These are phyloP conservation scores for Mesocentrotus franciscanus DNA, from an alignment of 53 echinoderm and acorn worm genomes.

Conservation along the genomic window DNA sequence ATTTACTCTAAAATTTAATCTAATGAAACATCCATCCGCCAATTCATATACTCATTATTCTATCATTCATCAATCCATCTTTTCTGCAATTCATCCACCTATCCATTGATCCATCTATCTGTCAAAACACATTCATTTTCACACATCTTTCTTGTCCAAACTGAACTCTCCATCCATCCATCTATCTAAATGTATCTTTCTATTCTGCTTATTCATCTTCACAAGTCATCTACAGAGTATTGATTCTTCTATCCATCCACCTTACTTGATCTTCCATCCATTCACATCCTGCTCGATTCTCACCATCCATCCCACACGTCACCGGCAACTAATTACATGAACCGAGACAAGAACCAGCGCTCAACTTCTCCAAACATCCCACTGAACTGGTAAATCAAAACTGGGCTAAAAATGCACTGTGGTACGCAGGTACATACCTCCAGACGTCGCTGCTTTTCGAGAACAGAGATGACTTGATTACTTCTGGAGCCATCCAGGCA, in stretches of 20 bases:
- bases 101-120: not conserved
- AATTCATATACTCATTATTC: too few species aligned
- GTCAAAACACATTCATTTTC: not conserved
- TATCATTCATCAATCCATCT: not conserved
- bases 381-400: constrained; percentile 35
- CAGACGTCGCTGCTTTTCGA: constrained; percentile 98
- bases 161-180: not conserved
- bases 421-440: constrained; percentile 75
- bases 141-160: not conserved
- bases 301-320: not conserved
- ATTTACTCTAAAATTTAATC: too few species aligned
- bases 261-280: not conserved
- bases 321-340: constrained; percentile 11
- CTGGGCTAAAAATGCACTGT: constrained; percentile 33
- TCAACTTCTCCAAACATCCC: constrained; percentile 36
- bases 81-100: not conserved
- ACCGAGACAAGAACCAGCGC: not conserved
- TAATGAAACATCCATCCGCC: too few species aligned
- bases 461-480: constrained; percentile 96
- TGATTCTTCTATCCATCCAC: not conserved
- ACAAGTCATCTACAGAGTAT: not conserved
- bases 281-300: not conserved
- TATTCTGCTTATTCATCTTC: too few species aligned
- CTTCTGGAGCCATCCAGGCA: constrained; percentile 99
- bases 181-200: not conserved